phyloP scores from a whole-genome alignment of 2,797 vertebrate genomes.

The Dromococcyx pavoninus region DNA sequence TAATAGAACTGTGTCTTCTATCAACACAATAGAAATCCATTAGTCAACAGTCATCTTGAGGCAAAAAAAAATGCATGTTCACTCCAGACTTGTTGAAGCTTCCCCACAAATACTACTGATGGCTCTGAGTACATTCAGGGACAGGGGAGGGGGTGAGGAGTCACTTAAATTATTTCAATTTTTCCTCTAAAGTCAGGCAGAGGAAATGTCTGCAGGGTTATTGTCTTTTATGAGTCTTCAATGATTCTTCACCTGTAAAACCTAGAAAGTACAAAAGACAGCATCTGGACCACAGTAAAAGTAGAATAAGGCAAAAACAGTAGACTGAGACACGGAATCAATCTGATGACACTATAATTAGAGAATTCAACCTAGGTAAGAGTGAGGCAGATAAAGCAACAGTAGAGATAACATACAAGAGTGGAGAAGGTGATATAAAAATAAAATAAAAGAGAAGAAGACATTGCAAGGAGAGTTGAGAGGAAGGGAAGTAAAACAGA shows the following conservation, averaged over 20 bases:
- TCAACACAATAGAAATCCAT: neutral
- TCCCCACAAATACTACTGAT: conserved; percentile 16
- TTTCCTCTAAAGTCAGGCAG: conserved; percentile 21
- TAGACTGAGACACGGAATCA: conserved; percentile 14
- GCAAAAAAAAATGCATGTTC: neutral
- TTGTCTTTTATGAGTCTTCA: conserved; percentile 18
- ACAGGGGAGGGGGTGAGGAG: neutral
- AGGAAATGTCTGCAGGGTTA: conserved; percentile 26
- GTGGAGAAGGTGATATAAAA: neutral
- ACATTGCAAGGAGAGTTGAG: neutral
- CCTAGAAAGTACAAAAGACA: conserved; percentile 15
- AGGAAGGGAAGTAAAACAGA: neutral
- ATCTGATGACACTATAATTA: conserved; percentile 1
- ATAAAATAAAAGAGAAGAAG: neutral
- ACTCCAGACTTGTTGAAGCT: neutral
- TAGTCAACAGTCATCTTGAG: neutral
- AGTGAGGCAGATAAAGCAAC: neutral
- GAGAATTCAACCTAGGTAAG: neutral
- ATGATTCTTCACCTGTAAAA: conserved; percentile 18
- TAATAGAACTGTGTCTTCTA: neutral
- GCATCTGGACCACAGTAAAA: neutral
- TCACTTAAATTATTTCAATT: conserved; percentile 52
- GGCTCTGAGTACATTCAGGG: neutral
- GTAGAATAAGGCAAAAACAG: neutral
- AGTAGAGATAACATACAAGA: neutral